Conservation (phyloP, 2,113 vertebrate species). For the Calidris pugnax region DNA sequence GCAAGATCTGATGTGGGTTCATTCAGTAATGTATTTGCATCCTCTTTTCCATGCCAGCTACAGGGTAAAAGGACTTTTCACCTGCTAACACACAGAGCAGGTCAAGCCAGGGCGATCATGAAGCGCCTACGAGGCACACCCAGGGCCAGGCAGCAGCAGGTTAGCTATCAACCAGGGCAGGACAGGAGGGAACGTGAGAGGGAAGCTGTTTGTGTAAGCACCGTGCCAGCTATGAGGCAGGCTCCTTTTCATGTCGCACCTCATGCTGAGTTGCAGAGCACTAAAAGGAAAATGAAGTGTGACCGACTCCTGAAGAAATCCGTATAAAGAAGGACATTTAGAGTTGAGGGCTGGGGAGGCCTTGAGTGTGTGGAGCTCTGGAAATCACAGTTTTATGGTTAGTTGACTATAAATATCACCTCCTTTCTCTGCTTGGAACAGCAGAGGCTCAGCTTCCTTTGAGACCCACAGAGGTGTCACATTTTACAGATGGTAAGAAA, state of each 20-base stretch:
- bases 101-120: not conserved
- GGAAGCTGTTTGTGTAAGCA: conserved; percentile 25
- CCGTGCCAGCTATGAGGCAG: not conserved
- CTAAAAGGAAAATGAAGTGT: not conserved
- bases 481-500: conserved; percentile 7
- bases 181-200: not conserved
- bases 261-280: not conserved
- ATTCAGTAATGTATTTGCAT: not conserved
- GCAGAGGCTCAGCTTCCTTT: conserved; percentile 16
- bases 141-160: not conserved
- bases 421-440: conserved; percentile 10
- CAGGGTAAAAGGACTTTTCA: conserved; percentile 1
- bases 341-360: not conserved
- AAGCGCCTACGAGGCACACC: not conserved
- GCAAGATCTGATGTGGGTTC: not conserved
- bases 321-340: not conserved
- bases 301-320: not conserved
- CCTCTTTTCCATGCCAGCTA: not conserved
- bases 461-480: not conserved
- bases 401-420: conserved; percentile 26
- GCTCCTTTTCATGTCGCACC: not conserved
- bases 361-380: not conserved
- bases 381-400: not conserved
- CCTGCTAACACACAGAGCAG: not conserved
- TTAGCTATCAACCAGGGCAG: not conserved